Conservation (phyloP, 2,888 invertebrate species). For the Ormyrus pomaceus region DNA sequence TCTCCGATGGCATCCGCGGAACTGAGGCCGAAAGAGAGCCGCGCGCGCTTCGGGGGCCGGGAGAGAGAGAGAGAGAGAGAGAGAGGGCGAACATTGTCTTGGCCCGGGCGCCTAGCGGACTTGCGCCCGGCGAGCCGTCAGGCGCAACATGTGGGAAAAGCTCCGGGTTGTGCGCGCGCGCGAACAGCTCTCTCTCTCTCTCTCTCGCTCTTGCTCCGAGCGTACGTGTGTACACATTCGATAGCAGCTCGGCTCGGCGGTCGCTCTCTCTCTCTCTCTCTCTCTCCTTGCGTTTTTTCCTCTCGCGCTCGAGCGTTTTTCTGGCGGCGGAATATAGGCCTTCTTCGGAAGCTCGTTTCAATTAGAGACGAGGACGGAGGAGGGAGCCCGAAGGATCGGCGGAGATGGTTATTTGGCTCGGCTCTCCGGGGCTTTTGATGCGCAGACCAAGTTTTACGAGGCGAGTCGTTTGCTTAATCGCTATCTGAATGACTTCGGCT, state of each 20-base stretch:
- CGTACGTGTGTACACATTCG: no score
- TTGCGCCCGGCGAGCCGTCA: conserved; percentile 72
- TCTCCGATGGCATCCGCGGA: conserved; percentile 69
- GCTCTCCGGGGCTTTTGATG: conserved; percentile 4
- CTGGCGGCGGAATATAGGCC: neutral
- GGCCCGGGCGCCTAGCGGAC: conserved; percentile 75
- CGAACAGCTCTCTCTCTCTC: neutral
- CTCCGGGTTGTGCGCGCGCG: conserved; percentile 34
- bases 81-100: conserved; percentile 49
- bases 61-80: conserved; percentile 60
- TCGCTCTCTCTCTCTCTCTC: no score
- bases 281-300: no score
- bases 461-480: conserved; percentile 1
- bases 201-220: no score
- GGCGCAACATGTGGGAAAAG: conserved; percentile 74
- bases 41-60: conserved; percentile 56
- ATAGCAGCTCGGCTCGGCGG: no score
- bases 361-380: neutral
- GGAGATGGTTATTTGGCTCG: neutral
- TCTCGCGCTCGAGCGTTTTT: no score
- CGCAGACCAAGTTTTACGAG: neutral
- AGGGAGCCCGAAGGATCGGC: neutral
- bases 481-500: neutral
- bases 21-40: conserved; percentile 61
- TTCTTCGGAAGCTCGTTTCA: conserved; percentile 11